phyloP scores from a whole-genome alignment of 2,113 vertebrate species.

The Lophotis ruficrista region DNA sequence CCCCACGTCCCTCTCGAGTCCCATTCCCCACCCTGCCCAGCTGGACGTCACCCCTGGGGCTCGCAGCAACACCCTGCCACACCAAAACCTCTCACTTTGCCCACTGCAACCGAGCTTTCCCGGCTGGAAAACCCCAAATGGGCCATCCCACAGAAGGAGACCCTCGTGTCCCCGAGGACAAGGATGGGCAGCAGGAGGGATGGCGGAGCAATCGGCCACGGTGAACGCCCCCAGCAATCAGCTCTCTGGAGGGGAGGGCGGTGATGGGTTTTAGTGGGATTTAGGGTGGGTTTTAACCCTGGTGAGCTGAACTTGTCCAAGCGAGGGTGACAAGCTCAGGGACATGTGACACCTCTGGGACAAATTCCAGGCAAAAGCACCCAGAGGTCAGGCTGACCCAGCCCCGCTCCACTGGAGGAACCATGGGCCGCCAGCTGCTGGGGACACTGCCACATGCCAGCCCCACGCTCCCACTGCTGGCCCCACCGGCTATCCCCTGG shows the following conservation, averaged over 20 bases:
- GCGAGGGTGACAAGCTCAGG: background rate
- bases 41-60: rapidly evolving
- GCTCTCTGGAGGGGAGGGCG: background rate
- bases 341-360: background rate
- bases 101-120: background rate
- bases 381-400: background rate
- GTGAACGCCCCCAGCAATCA: background rate
- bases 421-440: rapidly evolving
- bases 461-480: background rate
- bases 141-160: background rate
- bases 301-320: background rate
- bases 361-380: background rate
- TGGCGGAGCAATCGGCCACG: background rate
- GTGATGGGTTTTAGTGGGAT: background rate
- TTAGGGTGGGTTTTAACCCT: background rate
- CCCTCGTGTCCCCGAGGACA: rapidly evolving
- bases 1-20: background rate
- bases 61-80: background rate
- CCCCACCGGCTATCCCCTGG: rapidly evolving
- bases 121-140: background rate
- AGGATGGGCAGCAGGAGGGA: background rate
- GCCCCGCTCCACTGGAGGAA: background rate
- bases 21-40: background rate
- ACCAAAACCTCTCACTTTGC: background rate
- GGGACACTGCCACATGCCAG: rapidly evolving